Percentiles rank a stretch among this genome's conserved stretches.
Conservation (phyloP, 2,888 invertebrate genomes). For the Ochlodes sylvanus region DNA sequence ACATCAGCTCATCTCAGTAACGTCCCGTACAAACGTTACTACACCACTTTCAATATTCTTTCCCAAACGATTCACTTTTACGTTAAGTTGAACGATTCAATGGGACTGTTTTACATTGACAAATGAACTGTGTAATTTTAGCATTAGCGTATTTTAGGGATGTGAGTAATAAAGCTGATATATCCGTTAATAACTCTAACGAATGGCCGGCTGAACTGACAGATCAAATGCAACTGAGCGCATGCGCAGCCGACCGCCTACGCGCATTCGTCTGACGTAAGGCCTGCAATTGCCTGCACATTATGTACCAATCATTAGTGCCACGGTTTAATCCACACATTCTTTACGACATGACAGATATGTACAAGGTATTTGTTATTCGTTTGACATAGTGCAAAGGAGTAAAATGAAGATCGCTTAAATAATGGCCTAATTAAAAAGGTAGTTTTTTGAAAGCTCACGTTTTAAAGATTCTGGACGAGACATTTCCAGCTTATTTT, state of each 20-base stretch:
- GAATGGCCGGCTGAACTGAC: constrained; percentile 6
- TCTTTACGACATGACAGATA: not conserved
- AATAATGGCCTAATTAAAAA: too few species aligned
- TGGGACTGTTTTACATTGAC: not conserved
- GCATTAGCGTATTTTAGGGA: not conserved
- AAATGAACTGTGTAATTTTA: not conserved
- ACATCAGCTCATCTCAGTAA: constrained; percentile 31
- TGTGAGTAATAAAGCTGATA: not conserved
- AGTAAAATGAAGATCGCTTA: too few species aligned
- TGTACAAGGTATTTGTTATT: not conserved
- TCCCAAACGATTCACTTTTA: not conserved
- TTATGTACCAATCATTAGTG: constrained; percentile 42
- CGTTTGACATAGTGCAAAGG: too few species aligned
- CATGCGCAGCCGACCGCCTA: constrained; percentile 35
- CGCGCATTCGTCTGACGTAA: constrained; percentile 58
- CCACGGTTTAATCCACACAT: constrained; percentile 21
- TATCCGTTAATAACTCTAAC: constrained; percentile 5
- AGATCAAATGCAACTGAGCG: constrained; percentile 29
- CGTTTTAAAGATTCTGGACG: too few species aligned
- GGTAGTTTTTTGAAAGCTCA: too few species aligned
- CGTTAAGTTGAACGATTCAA: not conserved
- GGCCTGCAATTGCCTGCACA: constrained; percentile 58
- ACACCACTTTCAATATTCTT: not conserved
- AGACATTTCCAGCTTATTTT: too few species aligned
- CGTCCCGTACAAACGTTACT: constrained; percentile 13